phyloP scores from a whole-genome alignment of 2,113 vertebrate genomes.

The Notechis scutatus region DNA sequence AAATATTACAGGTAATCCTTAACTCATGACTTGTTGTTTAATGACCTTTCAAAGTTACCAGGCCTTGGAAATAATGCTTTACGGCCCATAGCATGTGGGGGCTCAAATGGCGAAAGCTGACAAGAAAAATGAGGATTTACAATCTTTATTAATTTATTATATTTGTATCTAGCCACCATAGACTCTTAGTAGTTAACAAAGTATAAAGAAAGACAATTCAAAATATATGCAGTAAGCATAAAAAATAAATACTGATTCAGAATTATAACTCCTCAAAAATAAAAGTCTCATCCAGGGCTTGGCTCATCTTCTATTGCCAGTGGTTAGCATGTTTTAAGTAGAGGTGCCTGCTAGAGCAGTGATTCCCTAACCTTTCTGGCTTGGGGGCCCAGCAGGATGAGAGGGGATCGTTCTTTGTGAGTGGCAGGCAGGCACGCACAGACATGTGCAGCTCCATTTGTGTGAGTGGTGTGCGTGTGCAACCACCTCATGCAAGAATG shows the following conservation, averaged over 20 bases:
- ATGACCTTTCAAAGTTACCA: not conserved
- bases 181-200: not conserved
- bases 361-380: too few species aligned
- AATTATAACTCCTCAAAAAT: not conserved
- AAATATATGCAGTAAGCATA: not conserved
- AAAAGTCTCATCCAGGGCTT: not conserved
- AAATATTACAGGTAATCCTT: not conserved
- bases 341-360: not conserved
- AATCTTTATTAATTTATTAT: not conserved
- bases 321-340: not conserved
- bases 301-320: not conserved
- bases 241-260: not conserved
- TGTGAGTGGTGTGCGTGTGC: too few species aligned
- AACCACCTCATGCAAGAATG: too few species aligned
- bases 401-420: too few species aligned
- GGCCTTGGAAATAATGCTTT: not conserved
- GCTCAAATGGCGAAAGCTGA: not conserved
- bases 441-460: too few species aligned
- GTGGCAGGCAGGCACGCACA: too few species aligned
- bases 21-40: not conserved
- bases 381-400: too few species aligned
- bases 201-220: not conserved
- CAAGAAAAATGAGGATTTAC: not conserved
- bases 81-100: not conserved
- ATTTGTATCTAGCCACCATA: not conserved